Base-by-base conservation (phyloP, 2,888 invertebrate species). In the Machimus atricapillus region DNA sequence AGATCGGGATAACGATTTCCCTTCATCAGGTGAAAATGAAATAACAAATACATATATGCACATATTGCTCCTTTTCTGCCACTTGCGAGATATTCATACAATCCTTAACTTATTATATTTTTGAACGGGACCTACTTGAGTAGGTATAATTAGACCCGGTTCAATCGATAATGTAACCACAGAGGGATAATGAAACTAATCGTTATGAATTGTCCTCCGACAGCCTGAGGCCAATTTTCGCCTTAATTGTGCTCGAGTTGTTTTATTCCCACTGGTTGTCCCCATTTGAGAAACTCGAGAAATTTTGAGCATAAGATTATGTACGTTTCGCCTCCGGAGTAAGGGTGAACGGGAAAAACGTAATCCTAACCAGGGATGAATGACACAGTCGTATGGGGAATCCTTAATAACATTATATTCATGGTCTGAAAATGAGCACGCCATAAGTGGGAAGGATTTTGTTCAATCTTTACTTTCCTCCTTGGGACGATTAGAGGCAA, bases 211-310 rank as follows among this genome's bases (percentile, higher is more conserved):
- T 40, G 34, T 76, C 76, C 40, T 76, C 37, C n/a, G 46, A 23
- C 46, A 79, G 43, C 43, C 43, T 19, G 79, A 31, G 79, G 46
- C 52, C 43, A 79, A 79, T 46, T 79, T 79, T 79, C 43, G 43
- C 46, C 79, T 52, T 79, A 79, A 79, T 79, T 79, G 79, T 79
- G 52, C 79, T 79, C 79, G 43, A 23, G 79, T 23, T 79, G 23
- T 31, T 27, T 46, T 40, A 79, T 79, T 79, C 79, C 79, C 79
- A 79, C 46, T 52, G 27, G 79, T 46, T 27, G 23, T 46, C 46
- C 52, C 37, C 79, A 46, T 79, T 27, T 40, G 27, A 40, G 79
- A 79, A 46, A 46, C 79, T 79, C 19, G 79, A 66, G 79, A 19
- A 27, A 46, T 46, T 79, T 37, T 40, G 46, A 27, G 46, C n/a